Conservation (phyloP, 2,888 invertebrate genomes). For the Eulithis testata region DNA sequence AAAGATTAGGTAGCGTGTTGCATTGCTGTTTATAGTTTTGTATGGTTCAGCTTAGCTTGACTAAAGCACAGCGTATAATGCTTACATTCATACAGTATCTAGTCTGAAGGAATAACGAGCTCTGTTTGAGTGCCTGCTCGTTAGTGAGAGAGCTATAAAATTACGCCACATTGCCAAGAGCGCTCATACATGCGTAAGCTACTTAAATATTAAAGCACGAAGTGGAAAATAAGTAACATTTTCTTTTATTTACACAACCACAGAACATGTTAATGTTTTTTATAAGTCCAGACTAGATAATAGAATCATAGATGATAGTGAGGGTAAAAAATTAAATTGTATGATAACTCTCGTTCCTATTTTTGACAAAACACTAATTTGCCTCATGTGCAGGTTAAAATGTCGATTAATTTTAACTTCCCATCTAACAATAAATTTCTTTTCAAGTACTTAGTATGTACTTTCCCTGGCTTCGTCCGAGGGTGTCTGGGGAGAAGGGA, state of each 20-base stretch:
- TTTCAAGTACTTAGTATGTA: slow-evolving; percentile 57
- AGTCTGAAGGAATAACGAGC: slow-evolving; percentile 64
- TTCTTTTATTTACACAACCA: slow-evolving; percentile 31
- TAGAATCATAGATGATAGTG: too few relatives aligned
- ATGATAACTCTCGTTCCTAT: too few relatives aligned
- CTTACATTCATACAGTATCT: slow-evolving; percentile 73
- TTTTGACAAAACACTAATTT: too few relatives aligned
- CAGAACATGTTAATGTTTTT: background rate
- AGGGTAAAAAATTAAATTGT: too few relatives aligned
- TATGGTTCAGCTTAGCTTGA: slow-evolving; percentile 22
- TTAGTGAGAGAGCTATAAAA: slow-evolving; percentile 75
- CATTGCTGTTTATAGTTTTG: slow-evolving; percentile 13
- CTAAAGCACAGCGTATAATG: slow-evolving; percentile 63
- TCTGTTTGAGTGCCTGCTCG: slow-evolving; percentile 73
- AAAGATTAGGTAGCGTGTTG: slow-evolving; percentile 4
- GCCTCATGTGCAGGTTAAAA: slow-evolving; percentile 7
- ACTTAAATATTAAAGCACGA: slow-evolving; percentile 55
- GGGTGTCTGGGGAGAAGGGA: slow-evolving; percentile 47
- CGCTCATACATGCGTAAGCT: slow-evolving; percentile 65
- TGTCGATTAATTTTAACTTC: slow-evolving; percentile 31
- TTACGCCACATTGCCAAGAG: slow-evolving; percentile 64
- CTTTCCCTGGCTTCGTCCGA: slow-evolving; percentile 56
- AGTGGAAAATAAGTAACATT: slow-evolving; percentile 41
- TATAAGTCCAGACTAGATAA: too few relatives aligned
- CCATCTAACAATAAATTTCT: slow-evolving; percentile 34